Conservation (phyloP, 2,797 vertebrate species). For the Lagorchestes hirsutus region DNA sequence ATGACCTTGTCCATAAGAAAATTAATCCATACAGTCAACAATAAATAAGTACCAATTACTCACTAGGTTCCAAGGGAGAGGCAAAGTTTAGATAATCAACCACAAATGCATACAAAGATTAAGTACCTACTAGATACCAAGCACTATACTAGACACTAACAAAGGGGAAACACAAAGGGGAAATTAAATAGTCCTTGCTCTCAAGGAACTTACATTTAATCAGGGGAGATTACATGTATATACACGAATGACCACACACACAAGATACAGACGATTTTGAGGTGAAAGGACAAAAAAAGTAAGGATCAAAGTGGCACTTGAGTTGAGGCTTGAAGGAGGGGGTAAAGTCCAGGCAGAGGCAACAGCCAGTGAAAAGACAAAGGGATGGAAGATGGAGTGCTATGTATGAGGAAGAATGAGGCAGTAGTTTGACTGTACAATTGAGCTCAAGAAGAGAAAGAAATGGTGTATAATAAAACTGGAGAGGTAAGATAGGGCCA, state of each 20-base stretch:
- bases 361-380: neutral
- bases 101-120: neutral
- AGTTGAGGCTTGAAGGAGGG: neutral
- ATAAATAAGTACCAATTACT: neutral
- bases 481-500: neutral
- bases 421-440: neutral
- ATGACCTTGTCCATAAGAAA: conserved; percentile 15
- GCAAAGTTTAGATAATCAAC: neutral
- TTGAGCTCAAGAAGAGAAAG: neutral
- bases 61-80: neutral
- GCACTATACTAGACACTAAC: neutral
- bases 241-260: neutral
- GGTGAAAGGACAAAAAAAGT: neutral
- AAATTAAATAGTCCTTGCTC: neutral
- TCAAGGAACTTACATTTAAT: neutral
- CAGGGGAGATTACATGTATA: neutral
- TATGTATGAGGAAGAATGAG: neutral
- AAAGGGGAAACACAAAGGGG: neutral
- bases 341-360: neutral
- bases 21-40: neutral
- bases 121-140: neutral
- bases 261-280: neutral
- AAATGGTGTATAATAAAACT: neutral
- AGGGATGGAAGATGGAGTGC: neutral
- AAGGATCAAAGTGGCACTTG: neutral